Evolutionary conservation across 2,888 invertebrate genomes (phyloP).

Genomic region (Flexamia atlantica): DNA sequence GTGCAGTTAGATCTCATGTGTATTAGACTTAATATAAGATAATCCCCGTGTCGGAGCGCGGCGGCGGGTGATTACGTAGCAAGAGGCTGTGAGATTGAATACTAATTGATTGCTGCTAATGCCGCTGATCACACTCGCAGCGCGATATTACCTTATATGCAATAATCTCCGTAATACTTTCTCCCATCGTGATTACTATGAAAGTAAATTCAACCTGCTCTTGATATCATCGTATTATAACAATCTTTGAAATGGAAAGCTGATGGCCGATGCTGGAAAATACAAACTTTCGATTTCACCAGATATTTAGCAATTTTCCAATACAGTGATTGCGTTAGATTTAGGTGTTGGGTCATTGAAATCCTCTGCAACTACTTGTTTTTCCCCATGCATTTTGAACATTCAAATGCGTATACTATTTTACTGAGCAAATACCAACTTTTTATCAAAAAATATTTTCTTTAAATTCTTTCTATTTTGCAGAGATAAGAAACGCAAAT

Average conservation of each 20-base stretch:
- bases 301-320: not conserved
- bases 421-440: too few species aligned
- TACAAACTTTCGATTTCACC: constrained; percentile 25
- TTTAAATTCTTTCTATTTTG: too few species aligned
- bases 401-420: too few species aligned
- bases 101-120: constrained; percentile 14
- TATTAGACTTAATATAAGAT: constrained; percentile 17
- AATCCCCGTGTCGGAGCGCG: not conserved
- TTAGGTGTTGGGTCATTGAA: too few species aligned
- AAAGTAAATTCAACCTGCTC: constrained; percentile 26
- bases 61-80: not conserved
- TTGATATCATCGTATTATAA: constrained; percentile 26
- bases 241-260: constrained; percentile 39
- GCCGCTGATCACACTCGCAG: not conserved
- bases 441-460: too few species aligned
- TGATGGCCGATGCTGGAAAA: constrained; percentile 6
- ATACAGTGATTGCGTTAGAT: too few species aligned
- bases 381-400: too few species aligned
- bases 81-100: not conserved
- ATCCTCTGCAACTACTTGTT: too few species aligned
- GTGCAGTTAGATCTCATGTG: constrained; percentile 5
- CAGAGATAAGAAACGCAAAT: too few species aligned
- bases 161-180: constrained; percentile 33
- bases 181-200: constrained; percentile 9
- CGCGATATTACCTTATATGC: constrained; percentile 22